phyloP scores from a whole-genome alignment of 2,888 invertebrate species.

The Polyploca ridens region DNA sequence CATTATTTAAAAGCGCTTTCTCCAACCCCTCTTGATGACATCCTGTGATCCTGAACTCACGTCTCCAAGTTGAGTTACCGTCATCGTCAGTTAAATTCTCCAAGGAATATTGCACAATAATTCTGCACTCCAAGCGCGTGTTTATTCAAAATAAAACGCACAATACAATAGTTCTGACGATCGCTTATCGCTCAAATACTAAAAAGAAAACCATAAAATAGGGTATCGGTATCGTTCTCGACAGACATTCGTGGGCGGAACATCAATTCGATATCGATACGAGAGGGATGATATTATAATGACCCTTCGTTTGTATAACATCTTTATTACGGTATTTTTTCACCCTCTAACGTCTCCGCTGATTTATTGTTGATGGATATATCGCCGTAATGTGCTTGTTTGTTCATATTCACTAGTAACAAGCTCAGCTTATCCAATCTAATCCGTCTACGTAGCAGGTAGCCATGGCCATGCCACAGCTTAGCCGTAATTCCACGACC shows the following conservation, averaged over 20 bases:
- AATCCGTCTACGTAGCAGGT: neutral
- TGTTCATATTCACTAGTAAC: neutral
- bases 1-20: no score
- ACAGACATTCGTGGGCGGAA: slow-evolving; percentile 43
- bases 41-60: no score
- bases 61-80: no score
- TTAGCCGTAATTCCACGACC: slow-evolving; percentile 35
- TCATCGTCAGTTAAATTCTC: no score
- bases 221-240: slow-evolving; percentile 30
- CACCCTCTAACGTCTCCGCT: slow-evolving; percentile 25
- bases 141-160: neutral
- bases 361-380: no score
- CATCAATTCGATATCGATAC: slow-evolving; percentile 59
- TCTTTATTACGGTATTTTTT: slow-evolving; percentile 55
- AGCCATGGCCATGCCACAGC: neutral
- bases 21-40: no score
- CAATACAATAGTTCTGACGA: neutral
- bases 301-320: slow-evolving; percentile 54
- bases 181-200: slow-evolving; percentile 30
- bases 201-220: slow-evolving; percentile 46
- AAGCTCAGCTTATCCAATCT: neutral
- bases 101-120: no score
- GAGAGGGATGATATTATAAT: slow-evolving; percentile 61
- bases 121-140: neutral
- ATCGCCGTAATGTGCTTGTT: neutral